phyloP scores from a whole-genome alignment of 2,888 invertebrate species.

The Pollenia labialis region DNA sequence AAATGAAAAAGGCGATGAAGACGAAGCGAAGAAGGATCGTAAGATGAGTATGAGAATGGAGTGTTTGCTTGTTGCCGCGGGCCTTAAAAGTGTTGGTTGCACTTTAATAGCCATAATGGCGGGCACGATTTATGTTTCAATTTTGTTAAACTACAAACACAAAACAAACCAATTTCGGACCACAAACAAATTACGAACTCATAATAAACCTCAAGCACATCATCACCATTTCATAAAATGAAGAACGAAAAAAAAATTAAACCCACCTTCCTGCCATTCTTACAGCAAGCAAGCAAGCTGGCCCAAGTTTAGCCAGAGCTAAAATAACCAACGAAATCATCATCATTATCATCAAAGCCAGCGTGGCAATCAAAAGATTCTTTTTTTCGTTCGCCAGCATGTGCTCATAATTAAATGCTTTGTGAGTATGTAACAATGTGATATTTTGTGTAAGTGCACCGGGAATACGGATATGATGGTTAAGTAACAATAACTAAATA shows the following conservation, averaged over 20 bases:
- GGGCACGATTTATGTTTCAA: slow-evolving; percentile 81
- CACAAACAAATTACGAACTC: slow-evolving; percentile 19
- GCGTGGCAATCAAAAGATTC: slow-evolving; percentile 37
- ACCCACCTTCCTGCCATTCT: slow-evolving; percentile 27
- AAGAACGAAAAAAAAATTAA: background rate
- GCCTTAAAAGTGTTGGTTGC: slow-evolving; percentile 73
- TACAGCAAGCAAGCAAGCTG: slow-evolving; percentile 21
- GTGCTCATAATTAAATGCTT: slow-evolving; percentile 62
- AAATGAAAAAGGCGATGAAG: background rate
- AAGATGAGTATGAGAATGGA: slow-evolving; percentile 58
- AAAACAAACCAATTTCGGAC: slow-evolving; percentile 70
- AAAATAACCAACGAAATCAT: slow-evolving; percentile 34
- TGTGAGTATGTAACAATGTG: slow-evolving; percentile 34
- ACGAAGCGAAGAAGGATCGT: background rate
- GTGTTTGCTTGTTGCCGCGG: slow-evolving; percentile 72
- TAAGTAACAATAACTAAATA: slow-evolving; percentile 59
- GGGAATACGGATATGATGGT: slow-evolving; percentile 24
- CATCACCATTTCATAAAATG: slow-evolving; percentile 65
- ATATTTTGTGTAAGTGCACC: slow-evolving; percentile 5
- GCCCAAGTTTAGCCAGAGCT: slow-evolving; percentile 53
- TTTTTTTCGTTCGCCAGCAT: slow-evolving; percentile 29
- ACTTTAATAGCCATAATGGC: slow-evolving; percentile 81
- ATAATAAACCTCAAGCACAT: slow-evolving; percentile 64
- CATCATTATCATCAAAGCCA: slow-evolving; percentile 1
- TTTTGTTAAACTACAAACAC: slow-evolving; percentile 78